A percentile compares a stretch with the other conserved stretches of the same genome.
Evolutionary conservation across 2,888 invertebrate species (phyloP).

Genomic region (Frankliniella intonsa): DNA sequence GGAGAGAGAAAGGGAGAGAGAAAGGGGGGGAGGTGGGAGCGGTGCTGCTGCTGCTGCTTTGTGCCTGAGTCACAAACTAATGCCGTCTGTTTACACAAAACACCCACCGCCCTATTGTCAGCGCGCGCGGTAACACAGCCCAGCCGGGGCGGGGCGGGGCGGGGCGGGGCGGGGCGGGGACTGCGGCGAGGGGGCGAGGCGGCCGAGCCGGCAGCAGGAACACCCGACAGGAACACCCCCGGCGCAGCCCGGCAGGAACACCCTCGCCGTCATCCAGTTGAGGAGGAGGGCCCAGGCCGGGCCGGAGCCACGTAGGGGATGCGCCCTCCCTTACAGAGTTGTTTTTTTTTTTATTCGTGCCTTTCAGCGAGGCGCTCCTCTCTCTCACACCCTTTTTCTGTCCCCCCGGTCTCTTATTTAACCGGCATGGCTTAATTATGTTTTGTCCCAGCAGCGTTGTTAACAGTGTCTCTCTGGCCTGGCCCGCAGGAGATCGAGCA

Average conservation of each 20-base stretch:
- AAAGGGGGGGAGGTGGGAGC: neutral
- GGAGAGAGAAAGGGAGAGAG: slow-evolving; percentile 8
- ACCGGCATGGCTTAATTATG: too few species aligned
- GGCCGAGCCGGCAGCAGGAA: neutral
- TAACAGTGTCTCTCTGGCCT: neutral
- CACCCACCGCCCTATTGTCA: slow-evolving; percentile 10
- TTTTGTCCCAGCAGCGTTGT: neutral
- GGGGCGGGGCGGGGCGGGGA: neutral
- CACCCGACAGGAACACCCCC: neutral
- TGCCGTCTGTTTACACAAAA: slow-evolving; percentile 25
- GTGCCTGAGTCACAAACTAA: slow-evolving; percentile 23
- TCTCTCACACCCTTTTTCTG: too few species aligned
- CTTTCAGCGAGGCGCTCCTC: too few species aligned
- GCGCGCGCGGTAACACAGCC: slow-evolving; percentile 8
- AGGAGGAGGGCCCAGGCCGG: too few species aligned
- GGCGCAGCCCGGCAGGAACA: neutral
- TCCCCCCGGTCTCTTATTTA: too few species aligned
- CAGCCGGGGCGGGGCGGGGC: neutral
- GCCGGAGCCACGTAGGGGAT: too few species aligned
- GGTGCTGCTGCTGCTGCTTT: neutral
- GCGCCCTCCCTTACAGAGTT: too few species aligned
- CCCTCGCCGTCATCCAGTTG: too few species aligned
- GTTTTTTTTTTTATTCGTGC: too few species aligned
- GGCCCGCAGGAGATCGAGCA: slow-evolving; percentile 84
- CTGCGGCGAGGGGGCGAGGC: neutral